phyloP scores from a whole-genome alignment of 2,113 vertebrate genomes.

The Rhizomys pruinosus region DNA sequence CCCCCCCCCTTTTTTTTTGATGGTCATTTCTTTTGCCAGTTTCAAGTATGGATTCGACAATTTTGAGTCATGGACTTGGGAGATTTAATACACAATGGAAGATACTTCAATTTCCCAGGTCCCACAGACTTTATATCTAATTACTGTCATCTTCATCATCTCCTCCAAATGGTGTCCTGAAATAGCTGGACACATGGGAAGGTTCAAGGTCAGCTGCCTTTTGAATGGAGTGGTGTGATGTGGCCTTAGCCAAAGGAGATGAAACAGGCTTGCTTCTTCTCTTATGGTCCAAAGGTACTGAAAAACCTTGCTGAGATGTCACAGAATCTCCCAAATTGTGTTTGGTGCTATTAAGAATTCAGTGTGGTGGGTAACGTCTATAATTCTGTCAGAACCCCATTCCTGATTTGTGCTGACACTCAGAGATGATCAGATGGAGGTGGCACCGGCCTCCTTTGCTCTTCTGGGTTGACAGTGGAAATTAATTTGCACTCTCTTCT shows the following conservation, averaged over 20 bases:
- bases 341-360: conserved; percentile 85
- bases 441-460: conserved; percentile 82
- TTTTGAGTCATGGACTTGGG: not conserved
- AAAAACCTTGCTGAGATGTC: conserved; percentile 84
- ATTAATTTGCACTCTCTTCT: too few species aligned
- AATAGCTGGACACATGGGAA: not conserved
- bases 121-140: conserved; percentile 85
- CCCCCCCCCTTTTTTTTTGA: conserved; percentile 50
- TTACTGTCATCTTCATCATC: too few species aligned
- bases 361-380: conserved; percentile 86
- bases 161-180: not conserved
- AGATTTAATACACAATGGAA: conserved; percentile 69
- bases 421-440: conserved; percentile 65
- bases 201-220: not conserved
- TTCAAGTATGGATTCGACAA: not conserved
- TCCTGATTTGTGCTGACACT: conserved; percentile 88
- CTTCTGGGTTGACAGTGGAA: too few species aligned
- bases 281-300: conserved; percentile 86
- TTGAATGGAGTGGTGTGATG: not conserved
- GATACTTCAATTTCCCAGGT: conserved; percentile 81
- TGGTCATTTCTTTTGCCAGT: not conserved
- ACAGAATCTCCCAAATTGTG: conserved; percentile 87
- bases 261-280: conserved; percentile 66
- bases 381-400: conserved; percentile 90
- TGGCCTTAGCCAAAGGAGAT: not conserved